Percentiles rank a stretch among this genome's conserved stretches.
phyloP scores from a whole-genome alignment of 2,888 invertebrate species.

The Parnassius mnemosyne region DNA sequence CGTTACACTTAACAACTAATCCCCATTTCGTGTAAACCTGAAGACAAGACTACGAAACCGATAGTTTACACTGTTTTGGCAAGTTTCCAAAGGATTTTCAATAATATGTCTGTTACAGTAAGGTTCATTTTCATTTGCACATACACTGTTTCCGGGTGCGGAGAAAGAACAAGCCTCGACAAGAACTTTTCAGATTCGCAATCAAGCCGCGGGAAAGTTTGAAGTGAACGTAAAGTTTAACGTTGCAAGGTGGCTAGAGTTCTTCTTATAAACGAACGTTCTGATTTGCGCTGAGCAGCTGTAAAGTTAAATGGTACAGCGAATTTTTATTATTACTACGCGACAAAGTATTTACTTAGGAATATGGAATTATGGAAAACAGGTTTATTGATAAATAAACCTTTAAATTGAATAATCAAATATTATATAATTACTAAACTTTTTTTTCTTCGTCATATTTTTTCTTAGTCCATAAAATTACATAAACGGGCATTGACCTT shows the following conservation, averaged over 20 bases:
- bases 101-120: background rate
- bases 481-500: too few species aligned
- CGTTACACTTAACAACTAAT: slow-evolving; percentile 48
- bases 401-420: too few species aligned
- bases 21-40: slow-evolving; percentile 43
- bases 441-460: too few species aligned
- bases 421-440: too few species aligned
- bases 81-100: slow-evolving; percentile 23
- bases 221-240: slow-evolving; percentile 62
- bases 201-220: slow-evolving; percentile 64
- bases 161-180: slow-evolving; percentile 29
- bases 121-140: slow-evolving; percentile 27
- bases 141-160: slow-evolving; percentile 31
- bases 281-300: slow-evolving; percentile 6
- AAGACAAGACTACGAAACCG: slow-evolving; percentile 48
- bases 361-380: background rate
- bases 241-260: slow-evolving; percentile 44
- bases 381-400: background rate
- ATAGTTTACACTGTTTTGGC: slow-evolving; percentile 41
- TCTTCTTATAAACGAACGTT: slow-evolving; percentile 13
- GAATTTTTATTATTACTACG: background rate
- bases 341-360: too few species aligned
- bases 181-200: slow-evolving; percentile 69
- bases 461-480: too few species aligned
- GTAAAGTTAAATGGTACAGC: slow-evolving; percentile 14